Percentiles rank a stretch among this genome's conserved stretches.
These are phyloP conservation scores for Globia sparganii DNA, from an alignment of 2,888 invertebrate genomes.

Conservation along the genomic window DNA sequence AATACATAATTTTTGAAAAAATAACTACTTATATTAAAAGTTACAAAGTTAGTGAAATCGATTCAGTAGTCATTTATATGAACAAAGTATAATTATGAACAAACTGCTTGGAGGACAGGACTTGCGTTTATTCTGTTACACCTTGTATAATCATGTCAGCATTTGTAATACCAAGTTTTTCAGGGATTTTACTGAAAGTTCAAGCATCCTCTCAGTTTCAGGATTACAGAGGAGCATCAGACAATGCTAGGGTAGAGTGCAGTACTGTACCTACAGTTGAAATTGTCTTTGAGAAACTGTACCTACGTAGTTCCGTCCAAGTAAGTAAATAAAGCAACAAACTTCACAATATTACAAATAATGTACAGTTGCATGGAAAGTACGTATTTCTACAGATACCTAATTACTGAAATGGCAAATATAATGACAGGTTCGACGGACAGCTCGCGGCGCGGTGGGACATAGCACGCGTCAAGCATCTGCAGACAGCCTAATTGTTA, in stretches of 20 bases:
- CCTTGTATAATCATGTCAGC: too few relatives aligned
- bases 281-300: neutral
- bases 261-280: neutral
- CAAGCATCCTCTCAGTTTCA: neutral
- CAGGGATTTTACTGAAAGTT: neutral
- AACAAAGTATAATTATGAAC: too few relatives aligned
- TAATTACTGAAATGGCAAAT: conserved; percentile 75
- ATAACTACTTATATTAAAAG: too few relatives aligned
- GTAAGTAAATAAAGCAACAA: conserved; percentile 35
- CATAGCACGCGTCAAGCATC: conserved; percentile 44
- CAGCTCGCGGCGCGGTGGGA: conserved; percentile 24
- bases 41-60: too few relatives aligned
- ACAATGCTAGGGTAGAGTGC: too few relatives aligned
- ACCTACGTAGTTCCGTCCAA: neutral
- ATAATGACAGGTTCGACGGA: conserved; percentile 67
- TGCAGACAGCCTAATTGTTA: conserved; percentile 46
- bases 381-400: conserved; percentile 55
- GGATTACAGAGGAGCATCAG: neutral
- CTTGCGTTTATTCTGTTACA: too few relatives aligned
- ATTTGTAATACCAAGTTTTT: neutral
- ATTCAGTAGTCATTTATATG: too few relatives aligned
- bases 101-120: too few relatives aligned
- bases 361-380: conserved; percentile 37
- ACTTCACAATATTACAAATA: conserved; percentile 15
- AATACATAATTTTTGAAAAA: too few relatives aligned